Percentiles rank a stretch among this genome's conserved stretches.
Evolutionary conservation across 2,797 vertebrate genomes (phyloP).

Genomic region (Sebastes baramenuke): DNA sequence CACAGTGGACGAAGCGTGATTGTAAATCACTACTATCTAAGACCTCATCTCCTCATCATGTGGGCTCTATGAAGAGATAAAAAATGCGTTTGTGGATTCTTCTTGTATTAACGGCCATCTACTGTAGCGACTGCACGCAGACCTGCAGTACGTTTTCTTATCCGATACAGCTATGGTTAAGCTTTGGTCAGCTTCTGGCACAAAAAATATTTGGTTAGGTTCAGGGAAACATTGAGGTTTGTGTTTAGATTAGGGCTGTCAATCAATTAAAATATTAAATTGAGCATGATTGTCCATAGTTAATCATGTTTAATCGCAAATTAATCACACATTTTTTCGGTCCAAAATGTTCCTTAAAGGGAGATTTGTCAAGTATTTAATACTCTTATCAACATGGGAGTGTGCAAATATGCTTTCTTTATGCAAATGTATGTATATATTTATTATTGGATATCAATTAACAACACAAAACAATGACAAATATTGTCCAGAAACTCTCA

Average conservation of each 20-base stretch:
- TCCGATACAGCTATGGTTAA: background rate
- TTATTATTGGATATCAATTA: too few species aligned
- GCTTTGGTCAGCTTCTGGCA: background rate
- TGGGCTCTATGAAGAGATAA: background rate
- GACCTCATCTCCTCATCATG: constrained; percentile 19
- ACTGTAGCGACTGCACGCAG: background rate
- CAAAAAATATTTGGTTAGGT: background rate
- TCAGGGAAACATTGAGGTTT: background rate
- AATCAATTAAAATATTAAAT: fast-evolving
- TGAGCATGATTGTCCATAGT: too few species aligned
- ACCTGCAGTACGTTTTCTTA: background rate
- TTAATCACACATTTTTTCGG: too few species aligned
- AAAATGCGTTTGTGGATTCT: background rate
- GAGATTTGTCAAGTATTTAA: too few species aligned
- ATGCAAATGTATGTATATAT: fast-evolving
- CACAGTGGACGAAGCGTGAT: constrained; percentile 15
- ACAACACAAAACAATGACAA: too few species aligned
- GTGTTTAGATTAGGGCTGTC: too few species aligned
- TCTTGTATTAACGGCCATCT: background rate
- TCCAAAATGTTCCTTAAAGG: too few species aligned
- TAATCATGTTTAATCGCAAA: too few species aligned
- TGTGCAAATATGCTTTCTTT: too few species aligned
- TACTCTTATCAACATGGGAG: too few species aligned
- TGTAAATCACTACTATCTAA: constrained; percentile 31
- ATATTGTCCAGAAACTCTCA: fast-evolving